Evolutionary conservation across 2,888 invertebrate genomes (phyloP).

Genomic region (Drosophila parthenogenetica): DNA sequence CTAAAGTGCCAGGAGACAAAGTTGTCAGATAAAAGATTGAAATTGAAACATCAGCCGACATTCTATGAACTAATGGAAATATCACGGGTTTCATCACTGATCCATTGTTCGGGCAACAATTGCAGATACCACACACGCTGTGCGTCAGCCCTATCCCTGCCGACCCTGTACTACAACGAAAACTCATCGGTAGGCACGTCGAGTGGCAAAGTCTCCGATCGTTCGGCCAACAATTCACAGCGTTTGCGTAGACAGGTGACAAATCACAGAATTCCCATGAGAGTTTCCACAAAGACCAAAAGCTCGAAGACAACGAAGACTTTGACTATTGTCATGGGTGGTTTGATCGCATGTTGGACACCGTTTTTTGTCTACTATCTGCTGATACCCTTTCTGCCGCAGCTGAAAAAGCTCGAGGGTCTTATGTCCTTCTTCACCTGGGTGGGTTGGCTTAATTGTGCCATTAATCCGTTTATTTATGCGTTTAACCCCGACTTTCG

Average conservation of each 20-base stretch:
- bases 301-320: conserved; percentile 96
- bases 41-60: conserved; percentile 76
- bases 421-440: conserved; percentile 93
- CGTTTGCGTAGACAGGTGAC: conserved; percentile 42
- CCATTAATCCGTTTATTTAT: conserved; percentile 96
- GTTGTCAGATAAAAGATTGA: conserved; percentile 56
- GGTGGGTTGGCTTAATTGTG: conserved; percentile 96
- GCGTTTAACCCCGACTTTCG: conserved; percentile 95
- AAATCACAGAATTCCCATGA: conserved; percentile 82
- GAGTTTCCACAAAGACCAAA: conserved; percentile 89
- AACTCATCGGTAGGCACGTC: conserved; percentile 69
- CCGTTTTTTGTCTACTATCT: conserved; percentile 94
- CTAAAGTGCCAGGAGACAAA: conserved; percentile 67
- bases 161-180: conserved; percentile 76
- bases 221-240: conserved; percentile 37
- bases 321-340: conserved; percentile 94
- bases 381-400: conserved; percentile 91
- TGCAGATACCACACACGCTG: conserved; percentile 69
- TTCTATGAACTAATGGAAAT: conserved; percentile 84
- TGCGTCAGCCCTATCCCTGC: conserved; percentile 43
- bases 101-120: conserved; percentile 79
- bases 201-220: conserved; percentile 16
- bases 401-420: conserved; percentile 87
- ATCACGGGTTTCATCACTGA: conserved; percentile 78
- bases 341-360: conserved; percentile 94